These are phyloP conservation scores for Marronus borbonicus DNA, from an alignment of 2,888 invertebrate species.

Conservation along the genomic window DNA sequence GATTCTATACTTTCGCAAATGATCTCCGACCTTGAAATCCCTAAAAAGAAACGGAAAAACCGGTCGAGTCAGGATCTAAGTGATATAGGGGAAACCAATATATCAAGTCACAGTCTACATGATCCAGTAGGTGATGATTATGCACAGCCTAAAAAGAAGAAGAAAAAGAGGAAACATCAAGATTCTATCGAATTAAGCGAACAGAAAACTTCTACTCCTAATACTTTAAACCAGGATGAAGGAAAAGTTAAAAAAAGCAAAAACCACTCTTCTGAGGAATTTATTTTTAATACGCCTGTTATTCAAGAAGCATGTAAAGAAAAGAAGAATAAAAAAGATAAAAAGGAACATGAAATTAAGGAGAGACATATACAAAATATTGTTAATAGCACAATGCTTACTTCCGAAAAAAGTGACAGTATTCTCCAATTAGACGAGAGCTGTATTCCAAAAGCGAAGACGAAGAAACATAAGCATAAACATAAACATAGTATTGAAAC, in stretches of 20 bases:
- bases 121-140: neutral
- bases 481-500: neutral
- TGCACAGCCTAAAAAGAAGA: neutral
- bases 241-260: neutral
- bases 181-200: neutral
- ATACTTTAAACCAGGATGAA: neutral
- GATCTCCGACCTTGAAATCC: neutral
- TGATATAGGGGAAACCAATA: too few species aligned
- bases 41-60: conserved; percentile 2
- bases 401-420: neutral
- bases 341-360: conserved; percentile 10
- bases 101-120: too few species aligned
- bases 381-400: conserved; percentile 46
- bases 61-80: neutral
- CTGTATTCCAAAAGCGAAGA: conserved; percentile 34
- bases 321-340: conserved; percentile 3
- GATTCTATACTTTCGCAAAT: conserved; percentile 27
- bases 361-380: conserved; percentile 17
- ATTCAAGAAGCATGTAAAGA: neutral
- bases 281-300: neutral
- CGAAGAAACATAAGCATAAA: conserved; percentile 24
- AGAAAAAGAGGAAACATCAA: conserved; percentile 17
- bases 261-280: neutral
- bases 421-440: conserved; percentile 41
- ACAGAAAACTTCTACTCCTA: neutral